These are phyloP conservation scores for Gymnogyps californianus DNA, from an alignment of 2,113 vertebrate species.

Conservation along the genomic window DNA sequence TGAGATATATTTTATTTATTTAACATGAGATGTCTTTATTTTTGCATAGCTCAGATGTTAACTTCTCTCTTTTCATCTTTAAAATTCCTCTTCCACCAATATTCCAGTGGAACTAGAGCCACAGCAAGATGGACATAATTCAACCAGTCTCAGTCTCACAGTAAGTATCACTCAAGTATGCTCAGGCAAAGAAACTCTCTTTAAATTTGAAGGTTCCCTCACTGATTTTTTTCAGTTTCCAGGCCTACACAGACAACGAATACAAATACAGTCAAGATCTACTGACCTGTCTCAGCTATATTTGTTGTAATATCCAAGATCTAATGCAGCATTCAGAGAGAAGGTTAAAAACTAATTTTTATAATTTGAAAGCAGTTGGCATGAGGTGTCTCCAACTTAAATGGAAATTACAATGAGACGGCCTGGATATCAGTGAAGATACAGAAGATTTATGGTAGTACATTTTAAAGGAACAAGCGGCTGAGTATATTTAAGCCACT, in stretches of 20 bases:
- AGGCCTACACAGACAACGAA: background rate
- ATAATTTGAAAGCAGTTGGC: background rate
- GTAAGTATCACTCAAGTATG: background rate
- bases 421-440: background rate
- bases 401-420: background rate
- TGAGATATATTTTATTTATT: background rate
- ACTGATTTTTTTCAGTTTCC: background rate
- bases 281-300: background rate
- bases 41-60: background rate
- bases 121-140: background rate
- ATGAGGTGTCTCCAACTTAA: background rate
- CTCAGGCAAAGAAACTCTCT: background rate
- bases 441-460: background rate
- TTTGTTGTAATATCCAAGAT: background rate
- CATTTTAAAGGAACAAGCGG: background rate
- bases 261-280: background rate
- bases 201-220: background rate
- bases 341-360: background rate
- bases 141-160: background rate
- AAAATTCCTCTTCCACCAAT: background rate
- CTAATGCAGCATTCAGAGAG: background rate
- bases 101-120: background rate
- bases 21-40: background rate
- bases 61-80: background rate
- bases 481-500: background rate